phyloP scores from a whole-genome alignment of 2,797 vertebrate species.

The Sebastes minor region DNA sequence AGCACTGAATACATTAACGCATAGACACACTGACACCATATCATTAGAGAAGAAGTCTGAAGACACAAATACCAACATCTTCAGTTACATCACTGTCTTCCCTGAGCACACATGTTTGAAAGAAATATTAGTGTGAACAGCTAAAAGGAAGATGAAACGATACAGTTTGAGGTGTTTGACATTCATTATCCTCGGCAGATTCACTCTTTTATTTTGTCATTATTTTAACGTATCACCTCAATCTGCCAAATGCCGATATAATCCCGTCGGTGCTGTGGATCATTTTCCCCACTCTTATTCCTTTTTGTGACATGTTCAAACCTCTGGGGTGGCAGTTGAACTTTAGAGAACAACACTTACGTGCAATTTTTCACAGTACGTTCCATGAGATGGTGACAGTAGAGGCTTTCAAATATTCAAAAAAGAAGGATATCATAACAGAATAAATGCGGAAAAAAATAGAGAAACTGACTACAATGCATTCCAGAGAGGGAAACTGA shows the following conservation, averaged over 20 bases:
- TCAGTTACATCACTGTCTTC: constrained; percentile 2
- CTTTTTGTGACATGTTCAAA: constrained; percentile 38
- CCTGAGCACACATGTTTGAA: background rate
- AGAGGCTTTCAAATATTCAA: constrained; percentile 22
- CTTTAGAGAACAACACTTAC: constrained; percentile 35
- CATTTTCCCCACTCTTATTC: constrained; percentile 19
- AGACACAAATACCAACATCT: background rate
- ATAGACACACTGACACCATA: background rate
- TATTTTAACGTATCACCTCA: constrained; percentile 10
- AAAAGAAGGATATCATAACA: background rate
- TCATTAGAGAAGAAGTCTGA: constrained; percentile 13
- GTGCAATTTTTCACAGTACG: constrained; percentile 32
- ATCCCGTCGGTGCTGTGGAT: constrained; percentile 4
- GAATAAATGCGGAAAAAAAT: background rate
- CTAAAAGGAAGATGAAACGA: constrained; percentile 19
- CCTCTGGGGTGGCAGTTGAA: constrained; percentile 46
- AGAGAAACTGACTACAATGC: background rate
- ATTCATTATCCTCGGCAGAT: background rate
- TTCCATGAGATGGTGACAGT: constrained; percentile 21
- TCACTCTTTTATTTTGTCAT: background rate
- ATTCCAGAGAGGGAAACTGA: background rate
- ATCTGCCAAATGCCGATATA: constrained; percentile 29
- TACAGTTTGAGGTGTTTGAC: background rate
- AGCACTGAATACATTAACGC: background rate
- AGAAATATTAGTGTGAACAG: background rate